phyloP scores from a whole-genome alignment of 2,113 vertebrate genomes.

The Lichenostomus cassidix region DNA sequence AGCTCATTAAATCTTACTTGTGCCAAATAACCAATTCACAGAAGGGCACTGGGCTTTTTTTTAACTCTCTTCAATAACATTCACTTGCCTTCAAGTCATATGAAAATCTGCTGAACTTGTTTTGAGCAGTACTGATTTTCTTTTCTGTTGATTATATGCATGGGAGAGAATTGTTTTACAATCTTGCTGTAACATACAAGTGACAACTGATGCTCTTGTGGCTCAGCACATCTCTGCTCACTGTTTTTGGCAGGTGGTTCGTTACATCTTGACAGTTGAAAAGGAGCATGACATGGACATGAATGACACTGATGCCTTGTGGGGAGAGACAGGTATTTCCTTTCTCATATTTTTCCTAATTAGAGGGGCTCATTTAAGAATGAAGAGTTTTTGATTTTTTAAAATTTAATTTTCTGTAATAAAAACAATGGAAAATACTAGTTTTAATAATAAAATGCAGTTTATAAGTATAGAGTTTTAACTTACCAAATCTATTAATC shows the following conservation, averaged over 20 bases:
- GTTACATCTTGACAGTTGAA: slow-evolving; percentile 81
- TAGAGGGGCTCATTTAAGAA: background rate
- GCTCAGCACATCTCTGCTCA: slow-evolving; percentile 16
- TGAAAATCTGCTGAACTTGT: background rate
- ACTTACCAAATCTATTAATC: background rate
- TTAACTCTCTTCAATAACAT: background rate
- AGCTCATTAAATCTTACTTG: slow-evolving; percentile 35
- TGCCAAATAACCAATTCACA: background rate
- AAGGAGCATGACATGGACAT: slow-evolving; percentile 85
- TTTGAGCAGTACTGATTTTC: background rate
- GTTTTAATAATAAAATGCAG: background rate
- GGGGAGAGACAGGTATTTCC: slow-evolving; percentile 96
- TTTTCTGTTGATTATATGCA: background rate
- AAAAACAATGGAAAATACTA: background rate
- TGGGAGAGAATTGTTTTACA: background rate
- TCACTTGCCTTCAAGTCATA: background rate
- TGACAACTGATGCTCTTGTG: background rate
- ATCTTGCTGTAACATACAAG: background rate
- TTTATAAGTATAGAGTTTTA: background rate
- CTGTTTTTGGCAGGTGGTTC: slow-evolving; percentile 85
- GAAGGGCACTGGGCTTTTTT: background rate
- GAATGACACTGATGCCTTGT: slow-evolving; percentile 90
- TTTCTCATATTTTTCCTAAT: background rate
- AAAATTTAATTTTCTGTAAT: background rate
- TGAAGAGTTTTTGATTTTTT: background rate